Evolutionary conservation across 2,797 vertebrate species (phyloP).

Genomic region (Orestias chungarensis): DNA sequence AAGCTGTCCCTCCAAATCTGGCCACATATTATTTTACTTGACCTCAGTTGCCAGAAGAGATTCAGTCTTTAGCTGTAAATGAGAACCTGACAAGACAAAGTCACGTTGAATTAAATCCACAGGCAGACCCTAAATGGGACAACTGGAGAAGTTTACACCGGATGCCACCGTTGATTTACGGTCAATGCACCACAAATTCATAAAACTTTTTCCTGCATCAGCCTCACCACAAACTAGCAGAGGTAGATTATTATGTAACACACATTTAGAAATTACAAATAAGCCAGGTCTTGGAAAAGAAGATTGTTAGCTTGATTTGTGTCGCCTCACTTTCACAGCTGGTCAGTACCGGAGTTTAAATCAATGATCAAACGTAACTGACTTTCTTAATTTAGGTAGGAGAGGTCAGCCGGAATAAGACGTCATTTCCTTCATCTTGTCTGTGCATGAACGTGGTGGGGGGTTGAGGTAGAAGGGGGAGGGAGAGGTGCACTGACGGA

Average conservation of each 20-base stretch:
- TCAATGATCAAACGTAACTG: conserved; percentile 32
- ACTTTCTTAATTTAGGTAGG: conserved; percentile 59
- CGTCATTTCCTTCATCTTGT: conserved; percentile 69
- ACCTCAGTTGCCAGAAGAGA: conserved; percentile 54
- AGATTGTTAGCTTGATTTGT: conserved; percentile 34
- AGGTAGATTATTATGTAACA: conserved; percentile 37
- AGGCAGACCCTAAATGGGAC: conserved; percentile 32
- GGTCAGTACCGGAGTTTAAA: conserved; percentile 34
- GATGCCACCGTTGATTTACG: conserved; percentile 57
- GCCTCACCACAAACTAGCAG: conserved; percentile 37
- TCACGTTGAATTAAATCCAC: conserved; percentile 58
- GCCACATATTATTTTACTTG: conserved; percentile 74
- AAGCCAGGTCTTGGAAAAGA: conserved; percentile 6
- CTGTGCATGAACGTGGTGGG: conserved; percentile 30
- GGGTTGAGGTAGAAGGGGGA: conserved; percentile 16
- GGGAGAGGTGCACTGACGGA: conserved; percentile 49
- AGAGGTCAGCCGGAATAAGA: conserved; percentile 59
- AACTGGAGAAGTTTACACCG: conserved; percentile 47
- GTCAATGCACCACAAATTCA: conserved; percentile 47
- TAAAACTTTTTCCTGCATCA: conserved; percentile 51
- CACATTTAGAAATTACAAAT: conserved; percentile 44
- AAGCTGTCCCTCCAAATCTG: conserved; percentile 64
- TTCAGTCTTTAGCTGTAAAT: conserved; percentile 54
- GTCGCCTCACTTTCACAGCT: conserved; percentile 39
- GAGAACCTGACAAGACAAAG: conserved; percentile 67